Conservation (phyloP, 1,140 invertebrate species). For the Heliconius eleuchia region DNA sequence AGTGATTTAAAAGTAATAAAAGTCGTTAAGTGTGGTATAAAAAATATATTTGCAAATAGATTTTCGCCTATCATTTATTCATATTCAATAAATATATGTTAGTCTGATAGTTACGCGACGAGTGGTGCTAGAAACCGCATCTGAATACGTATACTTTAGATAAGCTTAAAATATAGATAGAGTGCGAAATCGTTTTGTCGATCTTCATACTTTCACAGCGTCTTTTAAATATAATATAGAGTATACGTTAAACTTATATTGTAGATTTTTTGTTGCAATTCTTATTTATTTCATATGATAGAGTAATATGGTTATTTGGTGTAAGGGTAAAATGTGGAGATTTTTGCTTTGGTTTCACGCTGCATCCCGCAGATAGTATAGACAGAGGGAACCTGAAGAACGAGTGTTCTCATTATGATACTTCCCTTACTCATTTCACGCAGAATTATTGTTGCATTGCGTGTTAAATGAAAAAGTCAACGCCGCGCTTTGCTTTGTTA, state of each 20-base stretch:
- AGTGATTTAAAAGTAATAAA: slow-evolving; percentile 24
- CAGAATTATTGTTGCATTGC: no score
- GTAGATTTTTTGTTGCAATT: neutral
- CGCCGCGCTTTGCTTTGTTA: no score
- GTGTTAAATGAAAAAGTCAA: no score
- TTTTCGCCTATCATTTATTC: neutral
- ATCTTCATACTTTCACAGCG: slow-evolving; percentile 5
- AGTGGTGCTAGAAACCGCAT: neutral
- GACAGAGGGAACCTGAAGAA: no score
- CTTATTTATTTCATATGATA: neutral
- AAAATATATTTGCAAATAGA: neutral
- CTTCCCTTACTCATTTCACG: no score
- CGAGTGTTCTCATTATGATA: no score
- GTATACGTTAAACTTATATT: neutral
- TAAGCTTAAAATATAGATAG: slow-evolving; percentile 9
- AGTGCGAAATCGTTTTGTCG: slow-evolving; percentile 7
- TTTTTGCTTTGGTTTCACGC: no score
- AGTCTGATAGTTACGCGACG: neutral
- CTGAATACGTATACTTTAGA: slow-evolving; percentile 15
- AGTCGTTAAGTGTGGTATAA: neutral
- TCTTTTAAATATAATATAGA: neutral
- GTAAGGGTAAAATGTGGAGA: no score
- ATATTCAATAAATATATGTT: neutral
- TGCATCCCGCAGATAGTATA: no score
- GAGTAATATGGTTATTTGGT: no score